Conservation (phyloP, 1,140 invertebrate genomes). For the Cryptotermes secundus region DNA sequence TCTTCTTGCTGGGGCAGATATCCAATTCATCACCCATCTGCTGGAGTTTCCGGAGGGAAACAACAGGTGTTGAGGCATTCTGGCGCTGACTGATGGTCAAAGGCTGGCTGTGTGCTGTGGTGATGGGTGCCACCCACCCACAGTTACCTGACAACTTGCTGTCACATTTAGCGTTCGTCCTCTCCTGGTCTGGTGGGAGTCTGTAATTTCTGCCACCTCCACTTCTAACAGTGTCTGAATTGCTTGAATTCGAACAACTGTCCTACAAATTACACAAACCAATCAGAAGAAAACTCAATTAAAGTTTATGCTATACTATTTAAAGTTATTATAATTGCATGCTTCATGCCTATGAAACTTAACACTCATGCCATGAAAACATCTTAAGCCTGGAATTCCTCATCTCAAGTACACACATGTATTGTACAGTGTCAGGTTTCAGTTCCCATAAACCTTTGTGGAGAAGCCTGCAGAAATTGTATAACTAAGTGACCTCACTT, state of each 20-base stretch:
- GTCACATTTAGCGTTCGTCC: background rate
- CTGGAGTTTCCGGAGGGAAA: background rate
- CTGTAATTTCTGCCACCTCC: background rate
- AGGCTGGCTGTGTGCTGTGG: background rate
- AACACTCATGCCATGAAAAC: no score
- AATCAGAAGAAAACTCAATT: background rate
- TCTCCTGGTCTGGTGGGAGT: slow-evolving; percentile 1
- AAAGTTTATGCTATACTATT: no score
- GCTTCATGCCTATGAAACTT: no score
- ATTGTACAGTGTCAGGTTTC: no score
- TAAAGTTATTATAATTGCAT: no score
- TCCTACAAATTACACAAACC: background rate
- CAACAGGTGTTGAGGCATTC: slow-evolving; percentile 3
- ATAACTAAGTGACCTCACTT: no score
- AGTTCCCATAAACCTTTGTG: no score
- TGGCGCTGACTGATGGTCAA: background rate
- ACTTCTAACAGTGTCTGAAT: slow-evolving; percentile 16
- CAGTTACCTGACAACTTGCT: background rate
- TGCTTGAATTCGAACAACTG: slow-evolving; percentile 8
- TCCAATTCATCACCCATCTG: background rate
- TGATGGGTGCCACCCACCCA: background rate
- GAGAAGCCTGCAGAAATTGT: no score
- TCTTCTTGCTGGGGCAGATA: background rate
- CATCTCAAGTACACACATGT: no score
- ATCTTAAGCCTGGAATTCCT: no score